Percentiles rank a stretch among this genome's conserved stretches.
phyloP scores from a whole-genome alignment of 2,113 vertebrate species.

The Panthera uncia region DNA sequence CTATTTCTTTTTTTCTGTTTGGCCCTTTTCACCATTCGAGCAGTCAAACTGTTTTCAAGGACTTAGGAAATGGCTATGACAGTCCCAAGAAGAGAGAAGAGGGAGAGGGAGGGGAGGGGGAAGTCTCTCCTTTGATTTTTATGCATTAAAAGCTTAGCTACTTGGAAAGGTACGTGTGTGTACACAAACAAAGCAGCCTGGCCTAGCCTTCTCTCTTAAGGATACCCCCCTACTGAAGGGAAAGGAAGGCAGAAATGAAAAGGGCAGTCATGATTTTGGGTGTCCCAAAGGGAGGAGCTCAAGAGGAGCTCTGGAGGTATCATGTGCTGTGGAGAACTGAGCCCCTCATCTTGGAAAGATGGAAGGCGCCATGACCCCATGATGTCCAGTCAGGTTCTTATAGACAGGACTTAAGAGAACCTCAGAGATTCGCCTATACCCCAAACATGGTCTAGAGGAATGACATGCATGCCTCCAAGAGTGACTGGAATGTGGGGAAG shows the following conservation, averaged over 20 bases:
- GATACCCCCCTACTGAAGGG: not conserved
- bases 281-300: not conserved
- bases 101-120: not conserved
- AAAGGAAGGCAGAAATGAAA: not conserved
- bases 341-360: not conserved
- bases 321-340: fast-evolving
- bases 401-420: not conserved
- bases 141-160: not conserved
- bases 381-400: not conserved
- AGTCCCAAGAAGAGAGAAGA: not conserved
- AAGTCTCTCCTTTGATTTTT: not conserved
- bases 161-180: not conserved
- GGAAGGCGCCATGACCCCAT: not conserved
- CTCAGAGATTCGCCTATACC: not conserved
- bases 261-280: not conserved
- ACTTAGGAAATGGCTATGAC: not conserved
- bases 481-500: not conserved
- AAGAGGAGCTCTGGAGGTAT: not conserved
- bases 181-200: not conserved
- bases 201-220: not conserved
- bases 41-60: not conserved
- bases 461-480: not conserved
- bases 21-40: not conserved
- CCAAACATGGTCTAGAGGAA: not conserved
- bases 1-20: not conserved